Base-by-base conservation (phyloP, 2,113 vertebrate genomes). In the Xyrauchen texanus region DNA sequence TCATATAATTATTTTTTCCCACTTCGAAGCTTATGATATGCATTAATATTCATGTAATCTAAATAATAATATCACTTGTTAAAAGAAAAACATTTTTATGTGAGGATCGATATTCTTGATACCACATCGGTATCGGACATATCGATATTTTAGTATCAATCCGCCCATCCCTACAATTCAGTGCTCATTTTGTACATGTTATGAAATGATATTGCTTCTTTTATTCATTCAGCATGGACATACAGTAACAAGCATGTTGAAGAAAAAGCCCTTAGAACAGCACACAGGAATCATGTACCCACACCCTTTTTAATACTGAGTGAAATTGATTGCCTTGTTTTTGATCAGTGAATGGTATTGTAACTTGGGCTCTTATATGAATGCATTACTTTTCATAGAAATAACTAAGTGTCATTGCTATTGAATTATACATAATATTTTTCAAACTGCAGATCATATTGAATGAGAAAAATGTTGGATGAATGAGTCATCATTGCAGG, bases 261-360 rank as follows among this genome's bases (percentile, higher is more conserved):
- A 65, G n/a, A 34, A 71, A 44, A 71, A 64, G 6, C 15, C 21
- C 12, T 55, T 12, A 12, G 13, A 51, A 10, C 11, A 55, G 13
- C 21, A 63, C 13, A 63, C 2, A 3, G 46, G 13, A 45, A 34
- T 64, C 7, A 13, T 55, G 11, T 15, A 57, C 42, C 58, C 42
- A 46, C 45, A 79, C 13, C 46, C 6, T 42, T 58, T 73, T 42
- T 11, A 74, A 58, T 52, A 15, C 78, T 47, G 66, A 68, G 21
- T n/a, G 42, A 69, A 77, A 57, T 44, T 66, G 67, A 60, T 66
- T 64, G 69, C 15, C 16, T 63, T 55, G 51, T 53, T 63, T 70
- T 13, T 57, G 52, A 53, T 77, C 65, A 53, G 70, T 81, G 34
- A 4, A 4, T 64, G 55, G 12, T 15, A 47, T 69, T 67, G 74